Evolutionary conservation across 2,797 vertebrate genomes (phyloP), one percentile per base, ranked within the genome.

Genomic region (Brachymystax lenok): DNA sequence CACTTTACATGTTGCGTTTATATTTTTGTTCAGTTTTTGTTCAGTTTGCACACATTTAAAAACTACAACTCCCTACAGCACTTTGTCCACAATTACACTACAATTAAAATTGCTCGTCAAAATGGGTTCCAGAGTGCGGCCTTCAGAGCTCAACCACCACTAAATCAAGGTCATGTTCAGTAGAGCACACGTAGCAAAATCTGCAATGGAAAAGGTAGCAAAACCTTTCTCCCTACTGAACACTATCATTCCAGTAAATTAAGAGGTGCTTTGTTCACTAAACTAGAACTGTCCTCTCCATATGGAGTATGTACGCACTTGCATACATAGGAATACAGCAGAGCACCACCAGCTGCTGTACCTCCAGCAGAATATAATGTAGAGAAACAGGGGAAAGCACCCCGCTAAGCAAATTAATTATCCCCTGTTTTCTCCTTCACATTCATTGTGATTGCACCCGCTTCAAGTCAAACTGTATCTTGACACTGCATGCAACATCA

Each of bases 321-420:
- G 10, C 10, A 13, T 46, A 46, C 40, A 46, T 46, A n/a, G 19
- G 56, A 56, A 59, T n/a, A 59, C 6, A 10, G 30, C 4, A 70
- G 19, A 50, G 21, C 35, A 8, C n/a, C 40, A 8, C n/a, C 69
- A n/a, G 4, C 21, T 21, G 40, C 69, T 70, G 1, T 46, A 21
- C 12, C 19, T 12, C 19, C 30, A 66, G 33, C 19, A 7, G 68
- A 69, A 66, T 52, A 27, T 19, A 6, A 69, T 73, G 17, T 68
- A 52, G 30, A 30, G 66, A 59, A 13, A 17, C 12, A 71, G 33
- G 17, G 5, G 33, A 46, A 30, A 56, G 35, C 19, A 24, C 46
- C 59, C n/a, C 68, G 16, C 4, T 33, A 30, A 79, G 67, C 27
- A 71, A 71, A 74, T 79, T 24, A 64, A 63, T 64, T 63, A 69